phyloP scores from a whole-genome alignment of 2,113 vertebrate genomes.

The Siniperca knerii region DNA sequence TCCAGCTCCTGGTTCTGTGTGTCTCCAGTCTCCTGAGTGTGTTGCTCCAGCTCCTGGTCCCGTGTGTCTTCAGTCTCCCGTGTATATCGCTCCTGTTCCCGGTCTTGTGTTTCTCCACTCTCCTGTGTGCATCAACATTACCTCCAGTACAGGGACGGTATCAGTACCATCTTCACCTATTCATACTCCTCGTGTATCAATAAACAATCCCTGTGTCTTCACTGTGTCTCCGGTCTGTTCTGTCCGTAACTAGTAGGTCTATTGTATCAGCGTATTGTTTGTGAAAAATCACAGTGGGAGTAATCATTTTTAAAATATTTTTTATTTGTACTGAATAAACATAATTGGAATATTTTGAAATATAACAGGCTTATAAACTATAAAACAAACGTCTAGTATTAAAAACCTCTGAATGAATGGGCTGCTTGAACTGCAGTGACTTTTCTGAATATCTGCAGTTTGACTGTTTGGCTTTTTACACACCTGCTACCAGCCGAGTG shows the following conservation, averaged over 20 bases:
- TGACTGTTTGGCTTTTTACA: not conserved
- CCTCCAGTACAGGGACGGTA: too few species aligned
- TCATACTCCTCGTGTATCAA: too few species aligned
- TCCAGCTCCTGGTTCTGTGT: too few species aligned
- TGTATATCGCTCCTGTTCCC: too few species aligned
- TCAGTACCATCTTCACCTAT: too few species aligned
- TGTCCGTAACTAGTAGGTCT: not conserved
- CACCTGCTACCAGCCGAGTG: not conserved
- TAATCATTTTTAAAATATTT: not conserved
- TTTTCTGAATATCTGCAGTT: not conserved
- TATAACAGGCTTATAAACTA: not conserved
- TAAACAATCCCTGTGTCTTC: too few species aligned
- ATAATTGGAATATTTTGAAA: not conserved
- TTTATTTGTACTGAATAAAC: constrained; percentile 8
- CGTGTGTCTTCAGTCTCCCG: too few species aligned
- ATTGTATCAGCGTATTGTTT: not conserved
- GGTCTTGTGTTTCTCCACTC: too few species aligned
- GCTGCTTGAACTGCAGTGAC: not conserved
- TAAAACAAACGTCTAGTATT: not conserved
- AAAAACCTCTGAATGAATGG: not conserved
- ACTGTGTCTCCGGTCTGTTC: too few species aligned
- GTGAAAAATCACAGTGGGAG: not conserved
- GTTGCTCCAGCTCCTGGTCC: too few species aligned
- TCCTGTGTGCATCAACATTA: too few species aligned
- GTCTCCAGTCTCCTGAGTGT: too few species aligned